phyloP scores from a whole-genome alignment of 2,888 invertebrate genomes.

The Xestia xanthographa region DNA sequence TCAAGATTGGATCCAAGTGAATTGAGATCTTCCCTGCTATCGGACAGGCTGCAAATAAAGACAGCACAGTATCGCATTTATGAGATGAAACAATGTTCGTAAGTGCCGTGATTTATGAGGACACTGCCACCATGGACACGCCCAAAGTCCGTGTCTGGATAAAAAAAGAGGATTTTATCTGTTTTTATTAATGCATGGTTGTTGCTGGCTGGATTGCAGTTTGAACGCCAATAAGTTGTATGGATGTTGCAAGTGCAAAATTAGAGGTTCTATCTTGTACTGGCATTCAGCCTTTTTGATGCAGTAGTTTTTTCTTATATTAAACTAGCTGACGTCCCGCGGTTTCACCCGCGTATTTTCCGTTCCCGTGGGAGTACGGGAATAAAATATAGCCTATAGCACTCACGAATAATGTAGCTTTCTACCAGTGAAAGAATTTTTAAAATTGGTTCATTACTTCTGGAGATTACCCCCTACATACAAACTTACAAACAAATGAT shows the following conservation, averaged over 20 bases:
- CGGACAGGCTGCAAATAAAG: conserved; percentile 77
- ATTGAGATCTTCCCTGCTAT: conserved; percentile 67
- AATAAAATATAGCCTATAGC: too few species aligned
- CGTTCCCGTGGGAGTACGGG: too few species aligned
- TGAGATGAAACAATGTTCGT: conserved; percentile 81
- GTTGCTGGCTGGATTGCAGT: conserved; percentile 44
- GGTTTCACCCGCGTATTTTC: too few species aligned
- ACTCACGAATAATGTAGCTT: too few species aligned
- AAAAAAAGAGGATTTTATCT: conserved; percentile 53
- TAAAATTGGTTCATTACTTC: too few species aligned
- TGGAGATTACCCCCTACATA: too few species aligned
- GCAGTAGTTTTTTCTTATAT: not conserved
- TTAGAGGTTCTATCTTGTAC: not conserved
- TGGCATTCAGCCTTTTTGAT: not conserved
- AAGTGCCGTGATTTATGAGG: conserved; percentile 84
- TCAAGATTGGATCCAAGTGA: conserved; percentile 57
- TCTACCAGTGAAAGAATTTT: too few species aligned
- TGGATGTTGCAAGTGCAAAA: not conserved
- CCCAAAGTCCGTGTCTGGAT: conserved; percentile 67
- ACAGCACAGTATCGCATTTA: conserved; percentile 79
- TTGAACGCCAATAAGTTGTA: conserved; percentile 16
- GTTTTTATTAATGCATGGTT: conserved; percentile 54
- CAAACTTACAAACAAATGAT: too few species aligned
- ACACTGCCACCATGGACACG: conserved; percentile 73
- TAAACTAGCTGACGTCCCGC: too few species aligned